phyloP scores from a whole-genome alignment of 2,888 invertebrate genomes.

The Zygothrica quintamaculata region DNA sequence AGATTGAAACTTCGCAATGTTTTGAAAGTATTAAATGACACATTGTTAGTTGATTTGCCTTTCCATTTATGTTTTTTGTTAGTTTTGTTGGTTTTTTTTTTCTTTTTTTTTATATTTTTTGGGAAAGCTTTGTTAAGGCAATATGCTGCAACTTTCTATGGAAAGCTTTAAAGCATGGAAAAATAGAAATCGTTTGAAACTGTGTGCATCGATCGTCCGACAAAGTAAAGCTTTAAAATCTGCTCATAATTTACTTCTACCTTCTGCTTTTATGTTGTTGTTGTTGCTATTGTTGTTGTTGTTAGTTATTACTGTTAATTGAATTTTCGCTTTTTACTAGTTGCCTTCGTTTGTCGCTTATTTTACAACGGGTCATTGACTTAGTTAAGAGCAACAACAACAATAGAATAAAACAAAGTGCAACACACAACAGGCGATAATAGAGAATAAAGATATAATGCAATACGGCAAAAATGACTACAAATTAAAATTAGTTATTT shows the following conservation, averaged over 20 bases:
- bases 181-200: slow-evolving; percentile 44
- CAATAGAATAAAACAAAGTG: slow-evolving; percentile 12
- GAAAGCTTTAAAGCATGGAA: slow-evolving; percentile 10
- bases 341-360: slow-evolving; percentile 18
- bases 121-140: slow-evolving; percentile 37
- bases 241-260: slow-evolving; percentile 11
- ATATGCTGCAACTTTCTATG: slow-evolving; percentile 45
- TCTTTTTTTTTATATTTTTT: slow-evolving; percentile 20
- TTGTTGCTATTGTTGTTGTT: too few relatives aligned
- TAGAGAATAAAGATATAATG: too few relatives aligned
- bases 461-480: too few relatives aligned
- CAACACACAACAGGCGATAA: not conserved
- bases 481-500: too few relatives aligned
- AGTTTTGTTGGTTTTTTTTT: not conserved
- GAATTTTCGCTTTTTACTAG: slow-evolving; percentile 29
- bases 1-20: slow-evolving; percentile 8
- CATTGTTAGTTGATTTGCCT: slow-evolving; percentile 3
- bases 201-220: slow-evolving; percentile 29
- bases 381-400: slow-evolving; percentile 44
- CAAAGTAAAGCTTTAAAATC: slow-evolving; percentile 8
- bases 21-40: slow-evolving; percentile 3
- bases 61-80: slow-evolving; percentile 1
- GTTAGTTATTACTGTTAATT: slow-evolving; percentile 26
- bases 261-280: not conserved
- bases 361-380: slow-evolving; percentile 61